These are phyloP conservation scores for Tachina lurida DNA, from an alignment of 2,888 invertebrate genomes.

Conservation along the genomic window DNA sequence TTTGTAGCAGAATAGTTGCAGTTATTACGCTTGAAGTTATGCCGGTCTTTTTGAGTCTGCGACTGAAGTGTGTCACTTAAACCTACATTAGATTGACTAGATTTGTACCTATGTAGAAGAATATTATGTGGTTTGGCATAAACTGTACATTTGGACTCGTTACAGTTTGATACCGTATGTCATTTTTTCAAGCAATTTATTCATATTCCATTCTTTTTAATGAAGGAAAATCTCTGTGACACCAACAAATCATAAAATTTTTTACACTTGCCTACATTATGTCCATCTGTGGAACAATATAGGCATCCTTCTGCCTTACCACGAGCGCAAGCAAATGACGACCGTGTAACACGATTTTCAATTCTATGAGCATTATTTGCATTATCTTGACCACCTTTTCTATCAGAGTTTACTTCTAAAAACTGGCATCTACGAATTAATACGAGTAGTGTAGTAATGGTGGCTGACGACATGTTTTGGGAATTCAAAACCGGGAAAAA, in stretches of 20 bases:
- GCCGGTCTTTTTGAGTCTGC: too few relatives aligned
- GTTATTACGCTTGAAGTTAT: too few relatives aligned
- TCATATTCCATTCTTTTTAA: not conserved
- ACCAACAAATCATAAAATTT: not conserved
- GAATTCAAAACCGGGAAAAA: too few relatives aligned
- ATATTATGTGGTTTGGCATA: too few relatives aligned
- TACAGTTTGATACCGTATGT: too few relatives aligned
- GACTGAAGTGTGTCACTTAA: too few relatives aligned
- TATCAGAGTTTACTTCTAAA: not conserved
- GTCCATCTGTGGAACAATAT: constrained; percentile 1
- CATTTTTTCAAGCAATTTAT: too few relatives aligned
- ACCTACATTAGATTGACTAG: too few relatives aligned
- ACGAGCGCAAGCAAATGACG: not conserved
- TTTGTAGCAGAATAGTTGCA: not conserved
- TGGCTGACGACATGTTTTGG: too few relatives aligned
- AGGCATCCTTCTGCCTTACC: not conserved
- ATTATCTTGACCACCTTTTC: not conserved
- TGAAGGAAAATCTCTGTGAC: not conserved
- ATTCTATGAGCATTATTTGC: not conserved
- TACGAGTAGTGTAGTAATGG: too few relatives aligned
- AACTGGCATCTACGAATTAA: constrained; percentile 20
- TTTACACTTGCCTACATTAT: not conserved
- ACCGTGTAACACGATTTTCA: constrained; percentile 8
- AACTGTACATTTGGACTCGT: too few relatives aligned
- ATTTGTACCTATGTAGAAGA: too few relatives aligned